A percentile compares a stretch with the other conserved stretches of the same genome.
Conservation (phyloP, 1,140 invertebrate species). For the Rhagoletis pomonella region DNA sequence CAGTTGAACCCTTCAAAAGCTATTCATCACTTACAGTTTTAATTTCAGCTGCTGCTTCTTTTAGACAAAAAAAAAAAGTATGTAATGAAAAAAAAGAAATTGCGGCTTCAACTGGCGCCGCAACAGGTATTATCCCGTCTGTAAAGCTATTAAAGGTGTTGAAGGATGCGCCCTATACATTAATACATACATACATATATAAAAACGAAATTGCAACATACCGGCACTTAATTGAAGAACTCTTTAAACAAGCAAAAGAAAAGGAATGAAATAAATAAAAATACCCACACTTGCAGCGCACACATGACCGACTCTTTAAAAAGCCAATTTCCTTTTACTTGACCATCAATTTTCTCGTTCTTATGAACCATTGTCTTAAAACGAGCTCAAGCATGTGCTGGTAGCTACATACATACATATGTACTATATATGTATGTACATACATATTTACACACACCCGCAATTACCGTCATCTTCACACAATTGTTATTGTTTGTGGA, state of each 20-base stretch:
- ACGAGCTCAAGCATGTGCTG: neutral
- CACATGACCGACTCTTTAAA: neutral
- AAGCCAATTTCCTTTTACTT: slow-evolving; percentile 53
- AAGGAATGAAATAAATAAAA: neutral
- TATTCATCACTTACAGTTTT: slow-evolving; percentile 17
- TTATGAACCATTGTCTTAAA: slow-evolving; percentile 27
- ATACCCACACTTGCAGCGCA: neutral
- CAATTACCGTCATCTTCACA: no score
- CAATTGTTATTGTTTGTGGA: neutral
- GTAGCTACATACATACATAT: neutral
- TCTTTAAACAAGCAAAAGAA: slow-evolving; percentile 3
- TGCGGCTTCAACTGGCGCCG: slow-evolving; percentile 12
- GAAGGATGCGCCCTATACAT: neutral
- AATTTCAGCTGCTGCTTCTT: neutral
- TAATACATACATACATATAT: no score
- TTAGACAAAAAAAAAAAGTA: neutral
- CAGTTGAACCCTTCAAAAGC: neutral
- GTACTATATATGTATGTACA: neutral
- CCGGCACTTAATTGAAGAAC: neutral
- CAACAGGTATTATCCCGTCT: slow-evolving; percentile 33
- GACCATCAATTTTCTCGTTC: slow-evolving; percentile 43
- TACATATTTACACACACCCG: no score
- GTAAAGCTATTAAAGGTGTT: neutral
- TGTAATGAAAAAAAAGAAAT: neutral
- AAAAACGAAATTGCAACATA: neutral